Evolutionary conservation across 2,888 invertebrate genomes (phyloP), one percentile per base, ranked within the genome.

Genomic region (Monoplex corrugatus): DNA sequence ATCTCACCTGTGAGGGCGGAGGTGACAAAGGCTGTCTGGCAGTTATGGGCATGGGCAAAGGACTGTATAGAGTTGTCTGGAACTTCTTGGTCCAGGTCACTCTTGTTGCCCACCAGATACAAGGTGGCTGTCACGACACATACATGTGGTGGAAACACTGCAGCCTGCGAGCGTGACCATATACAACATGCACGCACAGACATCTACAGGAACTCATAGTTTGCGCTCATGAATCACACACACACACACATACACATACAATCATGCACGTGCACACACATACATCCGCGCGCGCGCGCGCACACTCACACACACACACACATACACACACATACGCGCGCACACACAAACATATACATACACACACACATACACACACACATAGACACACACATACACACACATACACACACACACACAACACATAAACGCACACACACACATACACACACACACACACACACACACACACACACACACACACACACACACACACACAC

Each of bases 71-170:
- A 90, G 8, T 91, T 90, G 2, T 90, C 68, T 0, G 89, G 68
- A 44, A 94, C 91, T 32, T 85, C 40, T 10, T 78, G 45, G 19
- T 90, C 90, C 38, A 92, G 88, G 80, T 94, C 94, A 16, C 88
- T 80, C 87, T 94, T 94, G 87, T 93, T 94, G 28, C 93, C 94
- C 45, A 94, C 80, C 50, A 94, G 90, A 86, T 94, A 93, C 72
- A 87, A 89, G 40, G 92, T 57, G 13, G 94, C 93, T 94, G 92
- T 40, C 28, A 57, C 43, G 38, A 23, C 43, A 19, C 75, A 75
- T 32, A n/a, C 72, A 72, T 23, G 10, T n/a, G 10, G 72, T 32
- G 28, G 28, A 28, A n/a, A 16, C 57, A 57, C 57, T 16, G 23
- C 57, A 16, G 16, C 23, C 57, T 23, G 23, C 23, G 57, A 13